These are phyloP conservation scores for Mycalesis mineus DNA, from an alignment of 2,888 invertebrate genomes.

Conservation along the genomic window DNA sequence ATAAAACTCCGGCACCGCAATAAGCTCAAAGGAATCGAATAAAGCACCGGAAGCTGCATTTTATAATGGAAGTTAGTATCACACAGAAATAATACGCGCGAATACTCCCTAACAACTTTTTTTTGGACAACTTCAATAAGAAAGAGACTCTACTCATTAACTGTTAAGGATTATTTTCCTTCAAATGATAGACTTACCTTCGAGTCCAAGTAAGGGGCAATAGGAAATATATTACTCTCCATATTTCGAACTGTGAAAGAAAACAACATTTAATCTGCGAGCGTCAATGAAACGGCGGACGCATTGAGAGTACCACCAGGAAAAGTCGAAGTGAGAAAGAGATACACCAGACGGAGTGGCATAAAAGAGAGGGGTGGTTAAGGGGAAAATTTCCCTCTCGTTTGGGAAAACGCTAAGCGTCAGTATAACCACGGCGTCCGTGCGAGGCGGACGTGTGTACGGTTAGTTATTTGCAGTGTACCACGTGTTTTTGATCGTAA, in stretches of 20 bases:
- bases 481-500: slow-evolving; percentile 28
- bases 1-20: slow-evolving; percentile 12
- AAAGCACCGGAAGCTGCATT: slow-evolving; percentile 14
- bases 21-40: slow-evolving; percentile 15
- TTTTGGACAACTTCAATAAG: not conserved
- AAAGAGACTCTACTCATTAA: not conserved
- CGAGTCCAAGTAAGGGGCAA: slow-evolving; percentile 25
- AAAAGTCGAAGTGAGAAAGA: slow-evolving; percentile 47
- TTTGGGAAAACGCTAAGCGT: slow-evolving; percentile 51
- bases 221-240: slow-evolving; percentile 34
- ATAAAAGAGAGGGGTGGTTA: slow-evolving; percentile 36
- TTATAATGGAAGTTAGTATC: slow-evolving; percentile 16
- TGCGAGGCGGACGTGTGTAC: slow-evolving; percentile 34
- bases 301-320: slow-evolving; percentile 54
- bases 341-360: slow-evolving; percentile 25
- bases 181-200: not conserved
- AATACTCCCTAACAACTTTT: slow-evolving; percentile 10
- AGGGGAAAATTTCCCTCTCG: slow-evolving; percentile 69
- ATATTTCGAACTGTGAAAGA: slow-evolving; percentile 35
- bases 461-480: slow-evolving; percentile 13
- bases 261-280: slow-evolving; percentile 40
- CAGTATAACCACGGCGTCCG: slow-evolving; percentile 52
- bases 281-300: slow-evolving; percentile 63
- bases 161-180: slow-evolving; percentile 3
- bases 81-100: slow-evolving; percentile 13